Evolutionary conservation across 2,797 vertebrate genomes (phyloP).

Genomic region (Amphiprion clarkii): DNA sequence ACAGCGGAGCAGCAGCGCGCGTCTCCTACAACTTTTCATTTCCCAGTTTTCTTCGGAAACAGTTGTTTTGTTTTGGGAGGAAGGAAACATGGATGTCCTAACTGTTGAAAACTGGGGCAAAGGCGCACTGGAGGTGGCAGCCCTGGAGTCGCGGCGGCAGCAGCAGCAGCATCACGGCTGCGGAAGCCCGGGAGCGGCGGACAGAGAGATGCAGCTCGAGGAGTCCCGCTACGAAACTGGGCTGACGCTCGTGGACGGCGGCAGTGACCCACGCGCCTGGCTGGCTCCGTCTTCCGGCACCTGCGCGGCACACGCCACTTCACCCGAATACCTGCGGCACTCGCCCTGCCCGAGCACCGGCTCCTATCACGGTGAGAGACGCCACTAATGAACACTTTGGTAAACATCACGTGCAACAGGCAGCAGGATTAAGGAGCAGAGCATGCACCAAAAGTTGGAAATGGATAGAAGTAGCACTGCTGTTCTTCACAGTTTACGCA

Average conservation of each 20-base stretch:
- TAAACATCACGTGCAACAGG: background rate
- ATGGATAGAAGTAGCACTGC: background rate
- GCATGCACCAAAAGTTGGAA: too few species aligned
- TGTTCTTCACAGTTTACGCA: background rate
- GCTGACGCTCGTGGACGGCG: slow-evolving; percentile 87
- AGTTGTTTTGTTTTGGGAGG: slow-evolving; percentile 17
- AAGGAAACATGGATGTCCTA: slow-evolving; percentile 77
- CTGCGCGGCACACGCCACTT: slow-evolving; percentile 86
- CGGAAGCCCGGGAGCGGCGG: slow-evolving; percentile 52
- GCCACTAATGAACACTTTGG: background rate
- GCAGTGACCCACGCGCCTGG: slow-evolving; percentile 92
- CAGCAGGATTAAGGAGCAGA: background rate
- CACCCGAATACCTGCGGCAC: slow-evolving; percentile 87
- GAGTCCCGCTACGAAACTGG: slow-evolving; percentile 77
- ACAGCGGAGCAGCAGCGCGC: slow-evolving; percentile 62
- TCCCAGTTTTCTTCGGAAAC: background rate
- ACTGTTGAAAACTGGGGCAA: slow-evolving; percentile 80
- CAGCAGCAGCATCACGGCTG: slow-evolving; percentile 28
- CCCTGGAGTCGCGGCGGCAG: slow-evolving; percentile 20
- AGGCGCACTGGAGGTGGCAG: slow-evolving; percentile 63
- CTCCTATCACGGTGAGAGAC: slow-evolving; percentile 76
- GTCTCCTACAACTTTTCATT: slow-evolving; percentile 45
- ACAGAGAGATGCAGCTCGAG: slow-evolving; percentile 57
- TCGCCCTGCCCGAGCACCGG: slow-evolving; percentile 84
- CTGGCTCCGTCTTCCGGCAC: slow-evolving; percentile 88